Evolutionary conservation across 2,113 vertebrate species (phyloP).

Genomic region (Ptilonorhynchus violaceus): DNA sequence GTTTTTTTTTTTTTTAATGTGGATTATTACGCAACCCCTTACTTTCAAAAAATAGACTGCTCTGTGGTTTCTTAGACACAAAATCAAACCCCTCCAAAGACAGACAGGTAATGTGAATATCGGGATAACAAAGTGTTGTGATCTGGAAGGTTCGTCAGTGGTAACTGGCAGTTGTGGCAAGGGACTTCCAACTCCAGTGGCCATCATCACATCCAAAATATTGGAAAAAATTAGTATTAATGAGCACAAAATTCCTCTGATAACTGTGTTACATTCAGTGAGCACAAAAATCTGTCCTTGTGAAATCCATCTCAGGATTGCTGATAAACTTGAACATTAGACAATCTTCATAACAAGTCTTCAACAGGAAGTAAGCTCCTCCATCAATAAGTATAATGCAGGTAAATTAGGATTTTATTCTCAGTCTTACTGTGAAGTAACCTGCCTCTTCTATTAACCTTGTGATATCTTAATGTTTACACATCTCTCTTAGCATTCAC

Average conservation of each 20-base stretch:
- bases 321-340: neutral
- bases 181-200: neutral
- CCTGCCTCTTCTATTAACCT: neutral
- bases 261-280: neutral
- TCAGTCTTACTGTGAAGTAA: neutral
- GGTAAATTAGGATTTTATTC: neutral
- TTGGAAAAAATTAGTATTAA: neutral
- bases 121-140: neutral
- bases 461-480: neutral
- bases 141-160: neutral
- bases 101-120: neutral
- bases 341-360: neutral
- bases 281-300: neutral
- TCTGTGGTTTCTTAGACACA: neutral
- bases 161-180: neutral
- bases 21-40: rapidly evolving
- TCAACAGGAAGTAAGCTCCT: neutral
- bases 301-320: neutral
- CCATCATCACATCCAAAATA: neutral
- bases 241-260: neutral
- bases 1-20: neutral
- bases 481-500: neutral
- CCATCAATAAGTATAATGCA: neutral
- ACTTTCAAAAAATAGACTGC: neutral
- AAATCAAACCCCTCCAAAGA: neutral